Evolutionary conservation across 2,888 invertebrate genomes (phyloP).

Genomic region (Trissonchulus sp.): DNA sequence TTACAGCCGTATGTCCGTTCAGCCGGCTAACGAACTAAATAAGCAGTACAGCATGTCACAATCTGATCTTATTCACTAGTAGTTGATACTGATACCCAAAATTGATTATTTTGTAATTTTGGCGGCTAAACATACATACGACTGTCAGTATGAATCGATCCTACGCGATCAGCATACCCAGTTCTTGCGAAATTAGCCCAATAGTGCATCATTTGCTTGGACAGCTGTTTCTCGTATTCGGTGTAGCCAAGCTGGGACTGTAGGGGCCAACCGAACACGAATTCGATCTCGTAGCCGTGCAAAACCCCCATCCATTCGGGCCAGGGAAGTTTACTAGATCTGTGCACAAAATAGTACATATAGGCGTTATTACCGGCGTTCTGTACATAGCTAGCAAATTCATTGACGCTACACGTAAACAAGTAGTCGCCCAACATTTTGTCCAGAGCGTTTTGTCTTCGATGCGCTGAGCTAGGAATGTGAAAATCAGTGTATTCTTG

Average conservation of each 20-base stretch:
- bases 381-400: conserved; percentile 43
- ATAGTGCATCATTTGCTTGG: conserved; percentile 81
- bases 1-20: too few species aligned
- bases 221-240: conserved; percentile 75
- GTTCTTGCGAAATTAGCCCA: conserved; percentile 86
- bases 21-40: too few species aligned
- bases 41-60: too few species aligned
- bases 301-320: conserved; percentile 99
- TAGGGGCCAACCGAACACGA: conserved; percentile 89
- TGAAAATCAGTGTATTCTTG: conserved; percentile 89
- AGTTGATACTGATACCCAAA: too few species aligned
- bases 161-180: conserved; percentile 79
- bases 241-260: conserved; percentile 80
- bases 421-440: conserved; percentile 50
- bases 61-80: too few species aligned
- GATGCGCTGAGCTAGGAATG: conserved; percentile 73
- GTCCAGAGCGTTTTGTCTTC: conserved; percentile 55
- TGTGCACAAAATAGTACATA: conserved; percentile 50
- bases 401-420: conserved; percentile 52
- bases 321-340: conserved; percentile 63
- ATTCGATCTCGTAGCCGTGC: conserved; percentile 96
- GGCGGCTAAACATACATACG: too few species aligned
- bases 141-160: too few species aligned
- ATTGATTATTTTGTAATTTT: too few species aligned
- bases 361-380: conserved; percentile 45